Conservation (phyloP, 2,797 vertebrate genomes). For the Chelon labrosus region DNA sequence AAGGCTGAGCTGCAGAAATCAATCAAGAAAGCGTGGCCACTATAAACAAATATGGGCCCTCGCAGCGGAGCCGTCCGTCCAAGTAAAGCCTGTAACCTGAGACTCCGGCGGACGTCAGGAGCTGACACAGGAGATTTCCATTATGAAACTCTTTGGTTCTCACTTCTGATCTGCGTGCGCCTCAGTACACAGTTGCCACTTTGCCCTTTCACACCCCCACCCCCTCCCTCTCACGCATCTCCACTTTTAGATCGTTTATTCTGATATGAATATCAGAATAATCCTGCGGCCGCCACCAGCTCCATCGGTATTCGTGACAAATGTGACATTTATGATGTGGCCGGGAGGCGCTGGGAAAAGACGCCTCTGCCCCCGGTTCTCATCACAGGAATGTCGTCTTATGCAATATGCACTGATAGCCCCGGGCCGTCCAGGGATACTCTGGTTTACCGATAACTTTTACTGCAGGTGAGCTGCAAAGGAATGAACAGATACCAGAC, state of each 20-base stretch:
- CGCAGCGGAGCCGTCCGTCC: slow-evolving; percentile 34
- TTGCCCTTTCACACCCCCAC: background rate
- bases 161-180: background rate
- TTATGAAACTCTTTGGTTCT: slow-evolving; percentile 41
- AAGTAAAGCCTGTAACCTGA: slow-evolving; percentile 62
- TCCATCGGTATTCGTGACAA: slow-evolving; percentile 48
- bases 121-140: slow-evolving; percentile 62
- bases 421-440: background rate
- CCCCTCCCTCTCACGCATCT: background rate
- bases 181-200: no score
- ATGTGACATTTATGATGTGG: slow-evolving; percentile 48
- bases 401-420: slow-evolving; percentile 21
- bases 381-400: slow-evolving; percentile 28
- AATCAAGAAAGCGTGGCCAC: background rate
- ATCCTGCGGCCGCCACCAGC: slow-evolving; percentile 2
- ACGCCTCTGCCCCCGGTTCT: background rate
- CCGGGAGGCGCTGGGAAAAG: background rate
- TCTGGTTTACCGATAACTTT: slow-evolving; percentile 38
- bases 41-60: slow-evolving; percentile 43
- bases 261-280: no score
- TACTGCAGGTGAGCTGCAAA: slow-evolving; percentile 34
- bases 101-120: slow-evolving; percentile 51
- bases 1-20: background rate
- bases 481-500: slow-evolving; percentile 10
- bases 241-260: no score